Conservation (phyloP, 2,888 invertebrate genomes). For the Habrosyne pyritoides region DNA sequence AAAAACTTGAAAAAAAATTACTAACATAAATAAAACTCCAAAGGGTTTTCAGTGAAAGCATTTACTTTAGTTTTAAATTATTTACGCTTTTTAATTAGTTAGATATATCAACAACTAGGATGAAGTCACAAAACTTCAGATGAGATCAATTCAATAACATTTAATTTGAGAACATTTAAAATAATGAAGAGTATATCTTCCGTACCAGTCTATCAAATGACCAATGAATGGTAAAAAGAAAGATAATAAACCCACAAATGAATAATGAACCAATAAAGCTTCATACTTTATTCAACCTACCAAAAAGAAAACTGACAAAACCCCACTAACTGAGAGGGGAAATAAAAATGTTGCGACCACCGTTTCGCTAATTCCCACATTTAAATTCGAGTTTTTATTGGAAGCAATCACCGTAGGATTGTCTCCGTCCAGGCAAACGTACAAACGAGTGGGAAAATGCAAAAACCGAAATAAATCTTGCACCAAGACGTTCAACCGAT, state of each 20-base stretch:
- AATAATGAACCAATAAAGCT: neutral
- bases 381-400: slow-evolving; percentile 48
- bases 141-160: neutral
- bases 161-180: no score
- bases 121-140: neutral
- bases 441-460: slow-evolving; percentile 54
- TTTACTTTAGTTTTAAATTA: slow-evolving; percentile 1
- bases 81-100: neutral
- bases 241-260: neutral
- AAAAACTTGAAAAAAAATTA: slow-evolving; percentile 11
- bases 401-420: slow-evolving; percentile 54
- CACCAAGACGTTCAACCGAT: slow-evolving; percentile 55
- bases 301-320: neutral
- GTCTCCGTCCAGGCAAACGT: slow-evolving; percentile 45
- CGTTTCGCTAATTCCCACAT: slow-evolving; percentile 23
- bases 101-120: neutral
- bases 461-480: slow-evolving; percentile 74
- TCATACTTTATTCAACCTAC: neutral
- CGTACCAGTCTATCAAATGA: neutral
- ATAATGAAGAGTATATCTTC: no score
- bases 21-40: neutral
- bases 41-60: neutral
- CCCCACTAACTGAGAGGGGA: neutral
- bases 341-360: slow-evolving; percentile 15
- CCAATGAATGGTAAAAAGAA: neutral